Conservation (phyloP, 2,113 vertebrate genomes). For the Tautogolabrus adspersus region DNA sequence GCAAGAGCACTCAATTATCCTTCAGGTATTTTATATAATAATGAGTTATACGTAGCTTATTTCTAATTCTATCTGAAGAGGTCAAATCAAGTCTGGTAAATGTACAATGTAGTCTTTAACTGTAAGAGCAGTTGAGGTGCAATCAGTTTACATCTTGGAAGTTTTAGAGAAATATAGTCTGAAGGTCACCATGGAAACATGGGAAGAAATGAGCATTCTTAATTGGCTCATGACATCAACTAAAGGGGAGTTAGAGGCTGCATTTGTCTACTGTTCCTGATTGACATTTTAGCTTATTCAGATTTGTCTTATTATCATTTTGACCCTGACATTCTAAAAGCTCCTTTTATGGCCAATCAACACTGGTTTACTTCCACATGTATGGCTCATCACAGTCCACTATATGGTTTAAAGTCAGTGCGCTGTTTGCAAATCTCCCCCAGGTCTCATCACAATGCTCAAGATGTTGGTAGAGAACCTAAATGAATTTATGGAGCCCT, state of each 20-base stretch:
- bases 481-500: conserved; percentile 72
- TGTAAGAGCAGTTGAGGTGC: conserved; percentile 31
- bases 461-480: conserved; percentile 58
- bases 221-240: conserved; percentile 41
- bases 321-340: conserved; percentile 19
- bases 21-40: conserved; percentile 55
- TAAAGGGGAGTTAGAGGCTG: conserved; percentile 13
- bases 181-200: conserved; percentile 47
- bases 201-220: conserved; percentile 14
- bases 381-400: conserved; percentile 42
- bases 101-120: background rate
- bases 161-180: no score
- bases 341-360: conserved; percentile 35
- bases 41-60: conserved; percentile 40
- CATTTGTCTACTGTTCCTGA: conserved; percentile 8
- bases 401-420: conserved; percentile 34
- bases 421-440: conserved; percentile 46
- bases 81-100: background rate
- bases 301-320: background rate
- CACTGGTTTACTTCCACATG: conserved; percentile 30
- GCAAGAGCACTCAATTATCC: conserved; percentile 22
- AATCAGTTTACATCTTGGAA: conserved; percentile 10
- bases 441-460: conserved; percentile 61
- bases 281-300: background rate
- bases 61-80: conserved; percentile 21